Evolutionary conservation across 2,888 invertebrate genomes (phyloP).

Genomic region (Agrotis clavis): DNA sequence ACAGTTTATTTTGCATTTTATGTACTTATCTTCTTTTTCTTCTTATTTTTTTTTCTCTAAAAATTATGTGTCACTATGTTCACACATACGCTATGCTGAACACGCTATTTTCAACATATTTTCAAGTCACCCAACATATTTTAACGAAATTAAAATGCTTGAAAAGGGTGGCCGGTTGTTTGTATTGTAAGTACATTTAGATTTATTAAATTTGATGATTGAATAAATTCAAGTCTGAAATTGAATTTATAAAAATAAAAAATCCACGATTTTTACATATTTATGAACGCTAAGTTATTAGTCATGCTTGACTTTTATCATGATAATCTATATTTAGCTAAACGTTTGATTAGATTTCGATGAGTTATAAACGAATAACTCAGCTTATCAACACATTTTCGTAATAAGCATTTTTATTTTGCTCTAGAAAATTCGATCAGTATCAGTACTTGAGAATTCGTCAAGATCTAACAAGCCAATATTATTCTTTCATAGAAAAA

Average conservation of each 20-base stretch:
- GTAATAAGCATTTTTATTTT: background rate
- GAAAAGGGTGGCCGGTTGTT: too few relatives aligned
- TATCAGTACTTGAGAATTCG: background rate
- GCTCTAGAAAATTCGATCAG: background rate
- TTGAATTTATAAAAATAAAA: background rate
- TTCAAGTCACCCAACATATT: too few relatives aligned
- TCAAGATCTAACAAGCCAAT: background rate
- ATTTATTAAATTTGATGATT: background rate
- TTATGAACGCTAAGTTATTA: background rate
- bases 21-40: too few relatives aligned
- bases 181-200: too few relatives aligned
- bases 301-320: background rate
- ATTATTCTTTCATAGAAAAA: conserved; percentile 1
- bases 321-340: too few relatives aligned
- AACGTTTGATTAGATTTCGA: background rate
- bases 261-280: background rate
- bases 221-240: background rate
- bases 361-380: background rate
- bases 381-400: background rate
- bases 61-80: too few relatives aligned
- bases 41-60: too few relatives aligned
- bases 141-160: too few relatives aligned
- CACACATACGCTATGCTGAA: too few relatives aligned
- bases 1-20: background rate
- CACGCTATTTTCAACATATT: too few relatives aligned